A percentile compares a stretch with the other conserved stretches of the same genome.
Conservation (phyloP, 2,888 invertebrate species). For the Xestia sexstrigata region DNA sequence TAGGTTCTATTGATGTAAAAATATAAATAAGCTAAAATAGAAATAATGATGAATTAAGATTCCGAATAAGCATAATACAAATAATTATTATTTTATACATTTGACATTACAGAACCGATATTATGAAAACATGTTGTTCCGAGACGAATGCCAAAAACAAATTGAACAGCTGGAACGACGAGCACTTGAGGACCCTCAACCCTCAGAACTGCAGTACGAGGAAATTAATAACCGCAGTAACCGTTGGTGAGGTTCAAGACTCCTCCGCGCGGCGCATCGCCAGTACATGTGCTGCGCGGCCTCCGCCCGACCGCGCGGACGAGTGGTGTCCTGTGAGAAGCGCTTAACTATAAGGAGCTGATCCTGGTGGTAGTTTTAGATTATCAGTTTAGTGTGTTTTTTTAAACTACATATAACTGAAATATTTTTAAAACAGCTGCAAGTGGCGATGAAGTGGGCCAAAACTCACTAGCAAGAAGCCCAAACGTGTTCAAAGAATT, state of each 20-base stretch:
- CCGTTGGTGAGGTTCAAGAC: not conserved
- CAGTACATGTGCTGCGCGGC: not conserved
- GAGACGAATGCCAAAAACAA: not conserved
- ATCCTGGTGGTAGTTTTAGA: not conserved
- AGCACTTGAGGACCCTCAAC: not conserved
- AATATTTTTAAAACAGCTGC: not conserved
- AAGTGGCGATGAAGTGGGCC: not conserved
- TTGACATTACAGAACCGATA: constrained; percentile 3
- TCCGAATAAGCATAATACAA: too few species aligned
- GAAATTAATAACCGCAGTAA: not conserved
- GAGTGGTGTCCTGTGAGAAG: not conserved
- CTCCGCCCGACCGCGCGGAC: not conserved
- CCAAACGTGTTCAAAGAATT: not conserved
- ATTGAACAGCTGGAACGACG: not conserved
- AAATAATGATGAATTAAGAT: too few species aligned
- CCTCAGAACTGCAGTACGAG: not conserved
- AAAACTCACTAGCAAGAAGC: not conserved
- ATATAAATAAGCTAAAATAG: not conserved
- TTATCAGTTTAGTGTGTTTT: not conserved
- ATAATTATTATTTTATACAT: not conserved
- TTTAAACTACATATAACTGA: not conserved
- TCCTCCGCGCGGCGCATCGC: not conserved
- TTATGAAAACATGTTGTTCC: constrained; percentile 24
- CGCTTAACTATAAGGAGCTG: not conserved
- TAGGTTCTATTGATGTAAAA: too few species aligned